A percentile compares a stretch with the other conserved stretches of the same genome.
Evolutionary conservation across 2,113 vertebrate genomes (phyloP).

Genomic region (Phainopepla nitens): DNA sequence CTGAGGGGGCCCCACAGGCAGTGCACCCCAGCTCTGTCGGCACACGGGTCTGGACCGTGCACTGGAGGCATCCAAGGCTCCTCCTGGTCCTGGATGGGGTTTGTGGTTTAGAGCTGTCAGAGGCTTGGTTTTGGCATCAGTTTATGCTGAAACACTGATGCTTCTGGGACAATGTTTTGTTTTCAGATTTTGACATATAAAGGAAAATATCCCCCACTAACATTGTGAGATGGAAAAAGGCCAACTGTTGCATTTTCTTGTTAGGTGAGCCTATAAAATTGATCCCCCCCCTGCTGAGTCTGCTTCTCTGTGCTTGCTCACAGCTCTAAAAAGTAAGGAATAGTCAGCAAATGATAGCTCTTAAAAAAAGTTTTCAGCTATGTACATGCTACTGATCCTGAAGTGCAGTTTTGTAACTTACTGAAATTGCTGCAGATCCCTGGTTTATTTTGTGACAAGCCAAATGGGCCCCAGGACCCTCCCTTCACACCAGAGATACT

Average conservation of each 20-base stretch:
- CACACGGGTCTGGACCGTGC: rapidly evolving
- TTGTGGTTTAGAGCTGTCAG: background rate
- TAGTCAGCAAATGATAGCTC: background rate
- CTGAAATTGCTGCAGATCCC: conserved; percentile 60
- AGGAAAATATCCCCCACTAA: background rate
- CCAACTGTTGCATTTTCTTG: conserved; percentile 12
- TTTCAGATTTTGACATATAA: background rate
- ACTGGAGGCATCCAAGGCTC: background rate
- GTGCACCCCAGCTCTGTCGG: background rate
- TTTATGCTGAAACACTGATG: background rate
- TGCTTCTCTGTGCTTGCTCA: background rate
- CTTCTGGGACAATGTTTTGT: conserved; percentile 25
- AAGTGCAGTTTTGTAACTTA: conserved; percentile 17
- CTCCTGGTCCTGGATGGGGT: background rate
- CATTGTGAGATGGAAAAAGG: background rate
- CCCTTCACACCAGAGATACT: conserved; percentile 62
- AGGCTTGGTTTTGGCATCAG: background rate
- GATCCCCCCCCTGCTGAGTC: background rate
- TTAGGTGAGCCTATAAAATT: background rate
- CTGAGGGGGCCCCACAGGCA: background rate
- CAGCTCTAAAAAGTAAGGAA: conserved; percentile 27
- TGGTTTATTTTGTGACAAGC: conserved; percentile 61
- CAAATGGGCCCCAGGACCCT: conserved; percentile 68
- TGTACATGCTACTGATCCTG: background rate
- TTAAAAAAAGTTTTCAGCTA: conserved; percentile 11